These are phyloP conservation scores for Drosophila asahinai DNA, from an alignment of 1,140 invertebrate genomes.

Conservation along the genomic window DNA sequence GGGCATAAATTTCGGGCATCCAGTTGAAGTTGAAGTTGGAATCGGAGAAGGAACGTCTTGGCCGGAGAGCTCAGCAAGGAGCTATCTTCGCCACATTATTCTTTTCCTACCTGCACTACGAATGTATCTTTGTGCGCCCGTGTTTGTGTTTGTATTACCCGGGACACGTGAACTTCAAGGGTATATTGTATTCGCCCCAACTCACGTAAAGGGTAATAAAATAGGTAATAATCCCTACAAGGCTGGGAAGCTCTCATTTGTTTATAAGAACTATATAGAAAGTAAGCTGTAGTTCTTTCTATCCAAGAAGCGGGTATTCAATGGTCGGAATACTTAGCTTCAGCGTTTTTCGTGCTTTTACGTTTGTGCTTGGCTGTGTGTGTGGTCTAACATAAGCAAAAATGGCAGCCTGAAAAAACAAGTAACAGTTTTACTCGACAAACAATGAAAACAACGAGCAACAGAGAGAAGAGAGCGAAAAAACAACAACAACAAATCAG, in stretches of 20 bases:
- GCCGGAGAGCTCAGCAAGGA: conserved; percentile 20
- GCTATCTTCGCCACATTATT: conserved; percentile 67
- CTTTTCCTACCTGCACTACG: conserved; percentile 49
- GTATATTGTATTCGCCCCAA: neutral
- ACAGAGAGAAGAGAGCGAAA: conserved; percentile 18
- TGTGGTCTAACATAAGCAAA: conserved; percentile 67
- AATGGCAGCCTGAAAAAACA: conserved; percentile 75
- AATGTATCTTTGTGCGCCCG: conserved; percentile 27
- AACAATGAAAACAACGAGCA: conserved; percentile 73
- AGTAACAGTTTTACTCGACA: conserved; percentile 75
- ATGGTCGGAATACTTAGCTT: neutral
- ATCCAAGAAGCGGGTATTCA: neutral
- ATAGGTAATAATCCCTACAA: neutral
- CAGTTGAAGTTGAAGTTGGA: conserved; percentile 39
- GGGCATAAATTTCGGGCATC: conserved; percentile 68
- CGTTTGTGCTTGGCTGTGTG: conserved; percentile 10
- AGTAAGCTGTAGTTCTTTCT: neutral
- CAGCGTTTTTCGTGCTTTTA: neutral
- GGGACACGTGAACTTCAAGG: neutral
- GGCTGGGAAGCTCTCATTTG: neutral
- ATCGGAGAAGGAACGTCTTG: conserved; percentile 30
- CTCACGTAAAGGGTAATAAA: neutral
- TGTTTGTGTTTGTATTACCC: conserved; percentile 22
- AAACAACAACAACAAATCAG: conserved; percentile 68
- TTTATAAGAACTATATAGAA: neutral